A percentile compares a stretch with the other conserved stretches of the same genome.
Evolutionary conservation across 2,113 vertebrate genomes (phyloP).

Genomic region (Aleadryas rufinucha): DNA sequence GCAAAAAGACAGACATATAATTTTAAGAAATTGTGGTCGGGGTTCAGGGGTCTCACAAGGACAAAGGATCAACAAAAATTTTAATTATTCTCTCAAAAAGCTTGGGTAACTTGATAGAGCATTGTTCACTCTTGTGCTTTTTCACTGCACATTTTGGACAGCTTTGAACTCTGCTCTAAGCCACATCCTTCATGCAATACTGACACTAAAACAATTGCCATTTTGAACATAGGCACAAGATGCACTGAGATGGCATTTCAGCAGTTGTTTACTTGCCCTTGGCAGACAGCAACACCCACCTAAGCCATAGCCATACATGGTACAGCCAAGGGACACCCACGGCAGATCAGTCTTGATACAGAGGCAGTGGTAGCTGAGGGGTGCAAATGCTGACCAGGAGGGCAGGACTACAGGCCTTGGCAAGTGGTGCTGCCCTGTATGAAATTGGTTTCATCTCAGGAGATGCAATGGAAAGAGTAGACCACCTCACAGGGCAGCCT

Average conservation of each 20-base stretch:
- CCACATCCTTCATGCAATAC: background rate
- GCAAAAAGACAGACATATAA: background rate
- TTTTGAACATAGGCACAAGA: background rate
- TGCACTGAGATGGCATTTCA: background rate
- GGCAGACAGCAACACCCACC: background rate
- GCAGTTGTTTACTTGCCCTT: background rate
- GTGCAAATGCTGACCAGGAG: fast-evolving
- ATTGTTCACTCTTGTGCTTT: background rate
- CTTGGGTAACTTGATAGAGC: background rate
- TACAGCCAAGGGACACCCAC: fast-evolving
- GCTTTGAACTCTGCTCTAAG: background rate
- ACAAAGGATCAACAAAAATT: background rate
- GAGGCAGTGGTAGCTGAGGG: background rate
- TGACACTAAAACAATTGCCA: background rate
- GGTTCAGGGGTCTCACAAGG: background rate
- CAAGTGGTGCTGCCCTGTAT: background rate
- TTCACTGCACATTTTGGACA: background rate
- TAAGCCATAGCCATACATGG: background rate
- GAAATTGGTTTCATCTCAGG: background rate
- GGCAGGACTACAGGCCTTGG: background rate
- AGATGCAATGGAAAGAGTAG: background rate
- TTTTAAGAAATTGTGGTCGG: background rate
- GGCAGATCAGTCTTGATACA: background rate
- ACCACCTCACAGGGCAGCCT: background rate
- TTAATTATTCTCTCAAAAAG: background rate